phyloP scores from a whole-genome alignment of 2,797 vertebrate species.

The Orientallactaga sibirica region DNA sequence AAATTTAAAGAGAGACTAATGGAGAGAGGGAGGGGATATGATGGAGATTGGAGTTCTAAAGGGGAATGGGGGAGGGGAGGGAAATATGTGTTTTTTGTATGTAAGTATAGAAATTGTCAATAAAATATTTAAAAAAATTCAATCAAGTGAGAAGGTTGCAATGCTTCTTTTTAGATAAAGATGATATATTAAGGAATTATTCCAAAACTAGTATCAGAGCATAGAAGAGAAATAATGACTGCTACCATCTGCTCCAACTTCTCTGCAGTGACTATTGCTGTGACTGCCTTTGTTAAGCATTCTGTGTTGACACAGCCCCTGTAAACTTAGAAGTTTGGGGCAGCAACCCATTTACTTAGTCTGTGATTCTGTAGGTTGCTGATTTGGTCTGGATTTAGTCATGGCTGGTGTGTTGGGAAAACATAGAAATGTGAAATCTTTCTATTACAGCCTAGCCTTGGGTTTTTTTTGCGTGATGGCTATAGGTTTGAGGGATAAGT shows the following conservation, averaged over 20 bases:
- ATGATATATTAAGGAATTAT: background rate
- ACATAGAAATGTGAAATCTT: background rate
- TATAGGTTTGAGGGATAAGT: background rate
- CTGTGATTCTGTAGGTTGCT: background rate
- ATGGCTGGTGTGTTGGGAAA: background rate
- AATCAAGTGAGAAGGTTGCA: background rate
- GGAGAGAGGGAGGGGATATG: too few relatives aligned
- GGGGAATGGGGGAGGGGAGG: too few relatives aligned
- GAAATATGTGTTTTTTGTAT: too few relatives aligned
- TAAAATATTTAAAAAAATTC: too few relatives aligned
- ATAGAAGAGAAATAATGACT: background rate
- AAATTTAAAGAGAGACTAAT: too few relatives aligned
- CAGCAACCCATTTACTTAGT: background rate
- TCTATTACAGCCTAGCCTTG: background rate
- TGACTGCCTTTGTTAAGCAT: background rate
- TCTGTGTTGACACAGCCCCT: background rate
- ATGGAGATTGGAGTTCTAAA: too few relatives aligned
- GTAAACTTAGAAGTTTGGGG: background rate
- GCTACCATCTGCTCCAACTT: background rate
- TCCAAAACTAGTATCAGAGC: background rate
- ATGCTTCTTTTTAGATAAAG: constrained; percentile 15
- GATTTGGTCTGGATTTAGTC: background rate
- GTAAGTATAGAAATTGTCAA: too few relatives aligned
- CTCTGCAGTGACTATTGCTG: background rate
- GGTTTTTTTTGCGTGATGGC: background rate